phyloP scores from a whole-genome alignment of 2,888 invertebrate genomes.

The Toxonevra muliebris region DNA sequence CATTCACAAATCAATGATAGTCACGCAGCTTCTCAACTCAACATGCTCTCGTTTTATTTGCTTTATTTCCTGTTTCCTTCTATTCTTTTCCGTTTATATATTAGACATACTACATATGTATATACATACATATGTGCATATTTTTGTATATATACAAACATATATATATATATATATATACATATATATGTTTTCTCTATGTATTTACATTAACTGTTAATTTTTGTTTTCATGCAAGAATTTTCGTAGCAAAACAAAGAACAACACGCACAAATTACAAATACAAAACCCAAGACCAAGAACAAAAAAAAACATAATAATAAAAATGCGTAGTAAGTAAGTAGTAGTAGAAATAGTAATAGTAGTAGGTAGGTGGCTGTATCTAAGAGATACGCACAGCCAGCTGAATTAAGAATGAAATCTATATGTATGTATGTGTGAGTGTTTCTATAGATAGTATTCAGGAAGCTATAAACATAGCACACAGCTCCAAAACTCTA shows the following conservation, averaged over 20 bases:
- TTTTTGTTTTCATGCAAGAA: conserved; percentile 22
- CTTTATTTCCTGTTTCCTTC: too few relatives aligned
- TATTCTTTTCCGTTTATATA: too few relatives aligned
- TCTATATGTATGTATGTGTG: neutral
- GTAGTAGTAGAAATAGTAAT: too few relatives aligned
- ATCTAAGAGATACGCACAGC: neutral
- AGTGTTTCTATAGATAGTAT: too few relatives aligned
- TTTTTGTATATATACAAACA: neutral
- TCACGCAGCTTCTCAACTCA: too few relatives aligned
- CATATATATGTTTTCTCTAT: conserved; percentile 4
- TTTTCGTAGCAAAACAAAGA: conserved; percentile 40
- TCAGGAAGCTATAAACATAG: too few relatives aligned
- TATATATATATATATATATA: neutral
- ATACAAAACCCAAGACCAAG: neutral
- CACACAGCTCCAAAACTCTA: too few relatives aligned
- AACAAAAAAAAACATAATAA: too few relatives aligned
- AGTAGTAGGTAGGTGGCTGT: neutral
- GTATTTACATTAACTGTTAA: conserved; percentile 9
- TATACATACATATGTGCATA: neutral
- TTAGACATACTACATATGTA: neutral
- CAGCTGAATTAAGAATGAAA: neutral
- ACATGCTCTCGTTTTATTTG: too few relatives aligned
- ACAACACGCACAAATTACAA: conserved; percentile 2
- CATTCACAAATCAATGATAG: too few relatives aligned
- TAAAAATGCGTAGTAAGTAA: too few relatives aligned